phyloP scores from a whole-genome alignment of 2,113 vertebrate species.

The Crotalus horridus region DNA sequence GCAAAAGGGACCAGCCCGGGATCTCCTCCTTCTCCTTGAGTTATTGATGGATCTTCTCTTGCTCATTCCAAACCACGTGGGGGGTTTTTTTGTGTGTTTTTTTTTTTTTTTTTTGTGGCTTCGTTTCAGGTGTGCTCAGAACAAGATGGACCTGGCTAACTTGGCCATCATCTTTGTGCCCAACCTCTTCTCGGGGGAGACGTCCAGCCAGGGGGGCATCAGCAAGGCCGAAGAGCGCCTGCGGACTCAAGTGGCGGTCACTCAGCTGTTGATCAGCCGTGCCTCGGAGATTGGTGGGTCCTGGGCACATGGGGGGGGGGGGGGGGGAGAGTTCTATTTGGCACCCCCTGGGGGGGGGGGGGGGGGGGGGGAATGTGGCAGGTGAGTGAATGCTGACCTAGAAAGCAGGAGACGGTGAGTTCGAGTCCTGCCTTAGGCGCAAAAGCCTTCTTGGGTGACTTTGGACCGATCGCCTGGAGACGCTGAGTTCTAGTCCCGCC shows the following conservation, averaged over 20 bases:
- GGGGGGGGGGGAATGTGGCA: neutral
- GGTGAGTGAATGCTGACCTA: neutral
- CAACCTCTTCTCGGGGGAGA: slow-evolving; percentile 56
- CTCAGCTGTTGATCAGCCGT: slow-evolving; percentile 55
- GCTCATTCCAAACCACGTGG: neutral
- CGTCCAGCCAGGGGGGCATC: slow-evolving; percentile 31
- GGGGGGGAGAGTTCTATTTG: neutral
- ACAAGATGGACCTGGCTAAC: slow-evolving; percentile 62
- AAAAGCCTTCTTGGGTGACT: neutral
- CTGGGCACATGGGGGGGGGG: neutral
- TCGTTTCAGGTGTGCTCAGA: slow-evolving; percentile 56
- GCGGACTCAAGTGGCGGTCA: slow-evolving; percentile 49
- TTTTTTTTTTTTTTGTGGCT: no score
- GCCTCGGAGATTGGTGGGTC: slow-evolving; percentile 61
- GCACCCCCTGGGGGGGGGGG: neutral
- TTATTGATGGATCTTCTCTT: neutral
- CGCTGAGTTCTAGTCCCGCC: no score
- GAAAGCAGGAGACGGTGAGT: neutral
- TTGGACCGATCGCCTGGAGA: neutral
- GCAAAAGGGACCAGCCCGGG: neutral
- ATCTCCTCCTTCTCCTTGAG: neutral
- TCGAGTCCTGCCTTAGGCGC: neutral
- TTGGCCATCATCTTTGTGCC: slow-evolving; percentile 65
- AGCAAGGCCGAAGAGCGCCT: slow-evolving; percentile 49
- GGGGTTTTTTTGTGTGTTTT: no score